Percentiles rank a stretch among this genome's conserved stretches.
Evolutionary conservation across 2,888 invertebrate genomes (phyloP).

Genomic region (Graphium colonna): DNA sequence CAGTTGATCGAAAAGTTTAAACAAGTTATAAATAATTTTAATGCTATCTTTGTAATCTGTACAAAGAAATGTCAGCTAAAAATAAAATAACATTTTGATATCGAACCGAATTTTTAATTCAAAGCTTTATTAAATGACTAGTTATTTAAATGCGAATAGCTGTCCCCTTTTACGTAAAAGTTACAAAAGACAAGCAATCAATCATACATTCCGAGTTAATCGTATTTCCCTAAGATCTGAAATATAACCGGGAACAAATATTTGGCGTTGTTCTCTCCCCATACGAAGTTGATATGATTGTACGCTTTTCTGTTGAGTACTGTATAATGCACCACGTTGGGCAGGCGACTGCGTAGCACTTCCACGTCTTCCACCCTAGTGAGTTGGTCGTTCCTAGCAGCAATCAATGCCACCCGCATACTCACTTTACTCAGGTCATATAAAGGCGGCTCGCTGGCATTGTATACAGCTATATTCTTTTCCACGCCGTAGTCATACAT

Average conservation of each 20-base stretch:
- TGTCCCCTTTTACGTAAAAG: too few species aligned
- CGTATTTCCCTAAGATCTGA: constrained; percentile 25
- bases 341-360: constrained; percentile 27
- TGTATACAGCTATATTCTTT: constrained; percentile 23
- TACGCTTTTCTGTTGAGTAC: constrained; percentile 24
- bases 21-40: too few species aligned
- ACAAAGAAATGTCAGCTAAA: too few species aligned
- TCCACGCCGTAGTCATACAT: constrained; percentile 29
- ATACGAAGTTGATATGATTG: constrained; percentile 38
- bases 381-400: constrained; percentile 34
- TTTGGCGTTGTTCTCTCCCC: constrained; percentile 30
- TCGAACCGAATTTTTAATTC: too few species aligned
- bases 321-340: constrained; percentile 33
- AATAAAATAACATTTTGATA: too few species aligned
- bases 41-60: too few species aligned
- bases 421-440: constrained; percentile 36
- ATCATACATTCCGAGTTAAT: background rate
- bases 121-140: too few species aligned
- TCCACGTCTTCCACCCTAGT: constrained; percentile 31
- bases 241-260: constrained; percentile 34
- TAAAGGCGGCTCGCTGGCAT: constrained; percentile 29
- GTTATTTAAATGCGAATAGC: too few species aligned
- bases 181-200: too few species aligned
- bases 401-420: constrained; percentile 32
- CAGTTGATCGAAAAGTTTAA: too few species aligned